Conservation (phyloP, 1,140 invertebrate genomes). For the Aleiodes sp. region DNA sequence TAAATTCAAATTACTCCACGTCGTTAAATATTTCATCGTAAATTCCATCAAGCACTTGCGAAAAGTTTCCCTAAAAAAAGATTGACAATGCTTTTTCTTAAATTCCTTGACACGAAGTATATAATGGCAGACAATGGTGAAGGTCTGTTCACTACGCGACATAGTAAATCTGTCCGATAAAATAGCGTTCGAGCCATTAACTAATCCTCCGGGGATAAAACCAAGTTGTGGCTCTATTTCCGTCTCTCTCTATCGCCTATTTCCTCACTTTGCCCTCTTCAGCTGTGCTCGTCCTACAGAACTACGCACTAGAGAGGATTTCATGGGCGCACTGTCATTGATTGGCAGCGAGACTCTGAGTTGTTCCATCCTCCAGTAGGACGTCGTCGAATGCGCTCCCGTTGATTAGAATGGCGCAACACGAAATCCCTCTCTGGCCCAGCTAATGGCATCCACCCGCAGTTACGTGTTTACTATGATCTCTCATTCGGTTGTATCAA, state of each 20-base stretch:
- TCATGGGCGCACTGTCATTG: slow-evolving; percentile 56
- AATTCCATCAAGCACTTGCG: too few species aligned
- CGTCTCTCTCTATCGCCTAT: not conserved
- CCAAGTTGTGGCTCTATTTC: slow-evolving; percentile 40
- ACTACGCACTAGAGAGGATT: slow-evolving; percentile 40
- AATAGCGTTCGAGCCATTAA: slow-evolving; percentile 62
- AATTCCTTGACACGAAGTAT: not conserved
- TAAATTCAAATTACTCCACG: too few species aligned
- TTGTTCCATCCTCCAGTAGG: slow-evolving; percentile 36
- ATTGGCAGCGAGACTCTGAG: slow-evolving; percentile 54
- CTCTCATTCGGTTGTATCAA: slow-evolving; percentile 58
- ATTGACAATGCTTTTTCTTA: not conserved
- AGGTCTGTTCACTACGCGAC: slow-evolving; percentile 32
- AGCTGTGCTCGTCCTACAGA: not conserved
- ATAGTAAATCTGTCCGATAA: slow-evolving; percentile 62
- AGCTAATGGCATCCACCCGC: slow-evolving; percentile 61
- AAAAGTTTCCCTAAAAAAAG: too few species aligned
- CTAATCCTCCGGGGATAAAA: slow-evolving; percentile 60
- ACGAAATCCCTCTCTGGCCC: slow-evolving; percentile 64
- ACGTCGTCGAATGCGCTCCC: slow-evolving; percentile 34
- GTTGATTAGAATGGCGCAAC: slow-evolving; percentile 66
- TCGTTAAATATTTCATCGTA: too few species aligned
- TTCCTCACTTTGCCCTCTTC: not conserved
- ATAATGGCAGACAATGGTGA: slow-evolving; percentile 5
- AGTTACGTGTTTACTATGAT: slow-evolving; percentile 64